phyloP scores from a whole-genome alignment of 1,140 invertebrate genomes.

The Scaptomyza graminum region DNA sequence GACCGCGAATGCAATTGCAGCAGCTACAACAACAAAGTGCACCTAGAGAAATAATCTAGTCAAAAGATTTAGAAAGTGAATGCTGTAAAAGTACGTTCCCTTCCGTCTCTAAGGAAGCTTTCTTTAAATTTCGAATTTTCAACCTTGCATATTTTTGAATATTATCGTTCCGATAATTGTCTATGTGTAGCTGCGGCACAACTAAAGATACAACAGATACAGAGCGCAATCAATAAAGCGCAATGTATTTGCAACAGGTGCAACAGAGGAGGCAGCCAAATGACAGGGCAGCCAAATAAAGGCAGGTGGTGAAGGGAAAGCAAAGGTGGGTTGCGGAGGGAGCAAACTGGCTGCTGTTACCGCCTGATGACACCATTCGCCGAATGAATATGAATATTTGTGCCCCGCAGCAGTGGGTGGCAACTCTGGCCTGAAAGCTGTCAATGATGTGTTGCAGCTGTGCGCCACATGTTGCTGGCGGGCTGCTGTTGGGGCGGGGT shows the following conservation, averaged over 20 bases:
- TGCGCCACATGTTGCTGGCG: conserved; percentile 75
- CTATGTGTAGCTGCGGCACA: not conserved
- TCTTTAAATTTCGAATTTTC: no score
- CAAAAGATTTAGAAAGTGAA: not conserved
- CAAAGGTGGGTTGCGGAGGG: not conserved
- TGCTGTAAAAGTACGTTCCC: not conserved
- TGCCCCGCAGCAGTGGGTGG: conserved; percentile 71
- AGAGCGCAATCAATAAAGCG: conserved; percentile 72
- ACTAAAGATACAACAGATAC: conserved; percentile 28
- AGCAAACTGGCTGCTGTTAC: conserved; percentile 11
- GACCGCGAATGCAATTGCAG: conserved; percentile 55
- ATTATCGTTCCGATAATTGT: not conserved
- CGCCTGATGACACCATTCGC: conserved; percentile 68
- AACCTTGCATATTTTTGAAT: no score
- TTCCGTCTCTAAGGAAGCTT: no score
- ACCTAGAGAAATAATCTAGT: conserved; percentile 3
- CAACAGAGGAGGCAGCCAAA: conserved; percentile 46
- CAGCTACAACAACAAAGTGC: conserved; percentile 38
- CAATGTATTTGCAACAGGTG: conserved; percentile 74
- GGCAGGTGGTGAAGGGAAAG: conserved; percentile 47
- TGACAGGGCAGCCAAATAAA: conserved; percentile 66
- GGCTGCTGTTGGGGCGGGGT: conserved; percentile 46
- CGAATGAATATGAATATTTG: conserved; percentile 7
- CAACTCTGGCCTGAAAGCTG: conserved; percentile 50
- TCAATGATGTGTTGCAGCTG: conserved; percentile 77